Percentiles rank a stretch among this genome's conserved stretches.
Evolutionary conservation across 2,888 invertebrate species (phyloP).

Genomic region (Ectemnius continuus): DNA sequence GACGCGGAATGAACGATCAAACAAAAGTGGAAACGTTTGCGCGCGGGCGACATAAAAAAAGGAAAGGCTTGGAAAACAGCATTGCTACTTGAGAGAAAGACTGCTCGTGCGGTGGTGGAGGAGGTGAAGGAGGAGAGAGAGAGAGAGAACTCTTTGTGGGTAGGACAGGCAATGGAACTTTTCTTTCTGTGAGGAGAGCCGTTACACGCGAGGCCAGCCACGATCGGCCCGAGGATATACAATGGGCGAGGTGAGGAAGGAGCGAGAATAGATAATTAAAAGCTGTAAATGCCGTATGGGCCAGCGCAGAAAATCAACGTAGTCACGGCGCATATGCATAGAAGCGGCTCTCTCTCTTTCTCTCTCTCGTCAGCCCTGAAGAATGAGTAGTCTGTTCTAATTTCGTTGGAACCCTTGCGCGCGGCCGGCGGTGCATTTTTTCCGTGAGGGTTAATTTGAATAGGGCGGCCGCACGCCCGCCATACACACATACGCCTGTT

Average conservation of each 20-base stretch:
- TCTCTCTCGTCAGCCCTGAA: conserved; percentile 7
- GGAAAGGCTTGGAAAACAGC: conserved; percentile 1
- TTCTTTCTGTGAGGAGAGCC: too few species aligned
- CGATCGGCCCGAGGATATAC: conserved; percentile 27
- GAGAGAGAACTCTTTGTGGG: conserved; percentile 5
- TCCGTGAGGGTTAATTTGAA: conserved; percentile 77
- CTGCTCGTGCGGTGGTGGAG: too few species aligned
- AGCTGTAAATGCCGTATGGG: conserved; percentile 60
- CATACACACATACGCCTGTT: conserved; percentile 4
- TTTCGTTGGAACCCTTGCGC: conserved; percentile 70
- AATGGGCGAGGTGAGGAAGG: too few species aligned
- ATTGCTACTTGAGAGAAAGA: background rate
- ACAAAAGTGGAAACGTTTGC: conserved; percentile 66
- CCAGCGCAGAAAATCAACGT: conserved; percentile 68
- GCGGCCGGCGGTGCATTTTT: conserved; percentile 59
- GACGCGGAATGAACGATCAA: conserved; percentile 76
- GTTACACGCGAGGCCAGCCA: conserved; percentile 26
- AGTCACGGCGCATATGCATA: conserved; percentile 74
- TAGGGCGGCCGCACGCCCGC: conserved; percentile 54
- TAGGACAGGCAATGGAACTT: too few species aligned
- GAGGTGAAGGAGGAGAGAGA: background rate
- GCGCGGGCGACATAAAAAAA: conserved; percentile 29
- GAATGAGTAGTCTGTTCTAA: conserved; percentile 69
- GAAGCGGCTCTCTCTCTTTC: conserved; percentile 11
- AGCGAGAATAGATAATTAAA: conserved; percentile 43